A percentile compares a stretch with the other conserved stretches of the same genome.
These are phyloP conservation scores for Scaptomyza hsui DNA, from an alignment of 1,140 invertebrate genomes.

Conservation along the genomic window DNA sequence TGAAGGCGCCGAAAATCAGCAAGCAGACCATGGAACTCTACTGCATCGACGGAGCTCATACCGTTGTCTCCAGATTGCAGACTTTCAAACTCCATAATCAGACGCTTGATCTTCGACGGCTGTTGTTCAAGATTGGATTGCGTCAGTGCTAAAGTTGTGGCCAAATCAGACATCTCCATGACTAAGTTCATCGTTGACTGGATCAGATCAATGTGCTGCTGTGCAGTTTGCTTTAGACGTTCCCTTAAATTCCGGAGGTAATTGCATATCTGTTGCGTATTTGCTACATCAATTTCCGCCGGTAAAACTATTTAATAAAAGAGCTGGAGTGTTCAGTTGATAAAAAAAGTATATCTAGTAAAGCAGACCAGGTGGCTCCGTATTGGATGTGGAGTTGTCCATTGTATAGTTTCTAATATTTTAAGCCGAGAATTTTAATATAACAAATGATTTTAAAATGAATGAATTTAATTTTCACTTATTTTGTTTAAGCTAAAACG, in stretches of 20 bases:
- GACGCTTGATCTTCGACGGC: conserved; percentile 49
- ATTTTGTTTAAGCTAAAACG: not conserved
- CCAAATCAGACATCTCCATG: conserved; percentile 55
- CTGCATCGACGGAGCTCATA: conserved; percentile 16
- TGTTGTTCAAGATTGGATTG: conserved; percentile 4
- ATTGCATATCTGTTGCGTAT: conserved; percentile 35
- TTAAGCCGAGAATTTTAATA: conserved; percentile 1
- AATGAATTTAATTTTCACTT: conserved; percentile 7
- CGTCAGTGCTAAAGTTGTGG: conserved; percentile 20
- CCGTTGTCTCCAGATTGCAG: conserved; percentile 8
- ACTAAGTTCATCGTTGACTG: conserved; percentile 53
- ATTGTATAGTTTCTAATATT: not conserved
- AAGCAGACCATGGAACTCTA: conserved; percentile 39
- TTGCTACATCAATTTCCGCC: conserved; percentile 24
- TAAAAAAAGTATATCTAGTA: not conserved
- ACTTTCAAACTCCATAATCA: conserved; percentile 64
- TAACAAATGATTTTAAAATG: not conserved
- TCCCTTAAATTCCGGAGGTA: conserved; percentile 53
- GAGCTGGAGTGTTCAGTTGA: not conserved
- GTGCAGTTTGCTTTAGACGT: conserved; percentile 29
- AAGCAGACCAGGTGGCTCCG: not conserved
- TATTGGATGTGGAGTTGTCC: conserved; percentile 5
- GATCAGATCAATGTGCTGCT: conserved; percentile 43
- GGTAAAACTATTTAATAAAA: conserved; percentile 1
- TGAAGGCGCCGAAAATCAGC: conserved; percentile 56